Evolutionary conservation across 2,797 vertebrate genomes (phyloP), one percentile per base, ranked within the genome.

Genomic region (Falco rusticolus): DNA sequence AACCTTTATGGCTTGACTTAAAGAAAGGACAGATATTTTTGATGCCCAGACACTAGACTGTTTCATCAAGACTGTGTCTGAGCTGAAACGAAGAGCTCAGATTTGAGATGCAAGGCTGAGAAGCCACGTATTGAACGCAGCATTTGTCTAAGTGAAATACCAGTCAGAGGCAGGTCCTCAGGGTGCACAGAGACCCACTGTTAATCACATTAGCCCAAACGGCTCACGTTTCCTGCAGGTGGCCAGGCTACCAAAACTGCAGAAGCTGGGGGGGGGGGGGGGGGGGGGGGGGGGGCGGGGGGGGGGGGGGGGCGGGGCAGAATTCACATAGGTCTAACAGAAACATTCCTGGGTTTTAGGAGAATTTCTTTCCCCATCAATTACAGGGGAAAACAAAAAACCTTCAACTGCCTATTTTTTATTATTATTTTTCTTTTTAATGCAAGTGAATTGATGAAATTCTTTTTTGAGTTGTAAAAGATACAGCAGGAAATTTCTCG

Each of bases 171-270:
- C 76, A 68, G 72, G 53, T 64, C 72, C 85, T 78, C 43, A 5
- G 82, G n/a, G 68, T 13, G 33, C 84, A 90, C 89, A 85, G 87
- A 83, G 84, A 26, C 79, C 31, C 84, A n/a, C 89, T 93, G 95
- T 92, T 95, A 47, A 91, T 33, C 81, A 50, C 71, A 64, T 66
- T 29, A 85, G 75, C 56, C 91, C 89, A 70, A 83, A 65, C 6
- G 2, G 72, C 72, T 95, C 87, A 71, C 9, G 3, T 80, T 91
- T 95, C 95, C 90, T 89, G 72, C 95, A 95, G 94, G 84, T 96
- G 95, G 89, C 59, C 91, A 51, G 50, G 54, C 89, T 77, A 88
- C 83, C 83, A 81, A 71, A 84, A 84, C 70, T 76, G 70, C 54
- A 92, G 54, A 89, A 90, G 56, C 43, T 43, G 47, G 12, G 43